Evolutionary conservation across 2,797 vertebrate genomes (phyloP), one percentile per base, ranked within the genome.

Genomic region (Holocentrus rufus): DNA sequence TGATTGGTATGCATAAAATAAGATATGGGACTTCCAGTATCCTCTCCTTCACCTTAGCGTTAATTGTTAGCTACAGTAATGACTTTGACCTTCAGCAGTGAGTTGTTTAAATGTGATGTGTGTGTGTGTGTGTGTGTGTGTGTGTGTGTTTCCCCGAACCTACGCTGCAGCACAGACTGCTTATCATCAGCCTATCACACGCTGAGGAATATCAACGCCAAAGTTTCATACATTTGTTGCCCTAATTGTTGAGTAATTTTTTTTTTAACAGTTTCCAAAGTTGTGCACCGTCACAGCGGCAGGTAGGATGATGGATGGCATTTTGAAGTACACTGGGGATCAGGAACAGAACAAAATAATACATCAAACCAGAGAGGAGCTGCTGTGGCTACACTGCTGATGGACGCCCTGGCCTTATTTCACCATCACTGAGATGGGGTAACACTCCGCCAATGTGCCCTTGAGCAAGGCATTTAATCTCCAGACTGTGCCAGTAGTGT

Each of bases 1-100:
- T 92, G 85, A 91, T 91, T 88, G 74, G 82, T 85, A 90, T 91
- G 86, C 90, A 88, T 80, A 80, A 87, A 89, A 85, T 85, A 88
- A 84, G 78, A 86, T 83, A 80, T 66, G 73, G 78, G 65, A 74
- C 66, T 77, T 80, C 73, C 85, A 80, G 83, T 63, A 85, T 89
- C 87, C 87, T 85, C 81, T 86, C 82, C 85, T 76, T 91, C 89
- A 89, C 87, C 84, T 89, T 76, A 81, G 81, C 78, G 77, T 87
- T 90, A 89, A 89, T 90, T 90, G 88, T 89, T 85, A 77, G 77
- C 81, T 72, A 78, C 82, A 82, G 76, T 90, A 90, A 92, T 91
- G 88, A 92, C 83, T 91, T 80, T 90, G 87, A 90, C 91, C 90
- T 92, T 92, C 85, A 80, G 74, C 69, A 56, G 63, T 64, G 63